Base-by-base conservation (phyloP, 2,113 vertebrate genomes). In the Theropithecus gelada region DNA sequence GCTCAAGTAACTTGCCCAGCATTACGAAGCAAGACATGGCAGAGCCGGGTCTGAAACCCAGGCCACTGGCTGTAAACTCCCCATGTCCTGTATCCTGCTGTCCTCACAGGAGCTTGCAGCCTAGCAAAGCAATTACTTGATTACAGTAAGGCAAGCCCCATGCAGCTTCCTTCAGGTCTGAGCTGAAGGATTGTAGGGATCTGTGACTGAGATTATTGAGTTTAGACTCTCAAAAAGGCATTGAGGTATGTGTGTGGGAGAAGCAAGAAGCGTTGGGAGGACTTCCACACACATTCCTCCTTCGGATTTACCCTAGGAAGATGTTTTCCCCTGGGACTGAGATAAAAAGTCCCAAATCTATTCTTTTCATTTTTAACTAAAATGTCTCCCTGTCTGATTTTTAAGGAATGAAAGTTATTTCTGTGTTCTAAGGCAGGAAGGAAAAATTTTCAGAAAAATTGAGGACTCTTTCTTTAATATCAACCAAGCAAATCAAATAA, bases 351-450 rank as follows among this genome's bases (percentile, higher is more conserved):
- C 23, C 30, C 75, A 66, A 68, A 52, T 84, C 32, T 48, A 38
- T 55, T 95, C 6, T 85, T 95, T 88, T 75, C 23, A 50, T 91
- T 80, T 81, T 45, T n/a, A 92, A 75, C 32, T 82, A 94, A 93
- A 82, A 25, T 79, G 87, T 64, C 11, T 83, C 22, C 43, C 4
- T 45, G 17, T 52, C 2, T 73, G 8, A 52, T 76, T 45, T 78
- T 50, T 55, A 38, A 61, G 48, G 87, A 73, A 55, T 79, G 43
- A 23, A 96, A 94, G 38, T 76, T 83, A 43, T 79, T 64, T 78
- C 45, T 75, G 61, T 80, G 22, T 52, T 22, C 27, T 80, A 61
- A 66, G 40, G 52, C 22, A 88, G 32, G 25, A 59, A 73, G 52
- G 35, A 80, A 70, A 80, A 52, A 40, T 59, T 50, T 92, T 80